phyloP scores from a whole-genome alignment of 2,113 vertebrate genomes.

The Oncorhynchus kisutch region DNA sequence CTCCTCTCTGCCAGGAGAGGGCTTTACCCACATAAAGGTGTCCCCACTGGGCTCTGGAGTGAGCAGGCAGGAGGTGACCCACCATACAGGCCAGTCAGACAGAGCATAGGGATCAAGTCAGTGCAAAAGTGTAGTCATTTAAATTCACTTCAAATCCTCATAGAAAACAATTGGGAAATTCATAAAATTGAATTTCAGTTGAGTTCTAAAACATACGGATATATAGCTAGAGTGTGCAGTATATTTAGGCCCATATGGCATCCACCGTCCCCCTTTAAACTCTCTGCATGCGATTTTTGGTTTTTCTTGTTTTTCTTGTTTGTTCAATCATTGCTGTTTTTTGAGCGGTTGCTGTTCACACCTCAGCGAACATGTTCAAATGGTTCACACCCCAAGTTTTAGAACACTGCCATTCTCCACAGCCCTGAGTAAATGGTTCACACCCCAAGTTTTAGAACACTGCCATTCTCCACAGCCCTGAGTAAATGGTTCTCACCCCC shows the following conservation, averaged over 20 bases:
- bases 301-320: slow-evolving; percentile 18
- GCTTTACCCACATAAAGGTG: slow-evolving; percentile 61
- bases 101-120: no score
- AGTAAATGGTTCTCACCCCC: slow-evolving; percentile 57
- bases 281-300: not conserved
- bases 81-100: no score
- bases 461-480: no score
- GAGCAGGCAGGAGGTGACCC: slow-evolving; percentile 10
- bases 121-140: no score
- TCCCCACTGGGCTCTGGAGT: slow-evolving; percentile 59
- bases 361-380: slow-evolving; percentile 68
- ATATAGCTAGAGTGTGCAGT: no score
- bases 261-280: no score
- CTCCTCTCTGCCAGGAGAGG: slow-evolving; percentile 56
- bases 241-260: no score
- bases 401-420: slow-evolving; percentile 53
- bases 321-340: slow-evolving; percentile 30
- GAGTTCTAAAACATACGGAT: no score
- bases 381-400: slow-evolving; percentile 48
- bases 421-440: slow-evolving; percentile 64
- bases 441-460: no score
- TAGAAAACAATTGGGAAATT: no score
- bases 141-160: no score
- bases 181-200: no score
- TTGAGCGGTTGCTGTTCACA: slow-evolving; percentile 62